Evolutionary conservation across 1,140 invertebrate genomes (phyloP).

Genomic region (Calephelis virginiensis): DNA sequence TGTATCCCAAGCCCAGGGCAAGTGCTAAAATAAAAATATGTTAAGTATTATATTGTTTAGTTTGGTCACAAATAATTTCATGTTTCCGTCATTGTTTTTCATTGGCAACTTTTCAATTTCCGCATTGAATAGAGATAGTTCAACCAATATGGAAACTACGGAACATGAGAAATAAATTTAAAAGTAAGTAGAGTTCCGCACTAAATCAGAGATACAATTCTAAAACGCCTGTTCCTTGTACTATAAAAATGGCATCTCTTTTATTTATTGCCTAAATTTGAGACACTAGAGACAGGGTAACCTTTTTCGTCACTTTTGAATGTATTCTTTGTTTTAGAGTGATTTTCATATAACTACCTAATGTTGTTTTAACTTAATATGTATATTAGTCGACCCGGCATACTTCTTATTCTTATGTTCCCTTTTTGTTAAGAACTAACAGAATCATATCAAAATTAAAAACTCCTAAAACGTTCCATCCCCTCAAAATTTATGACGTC

Average conservation of each 20-base stretch:
- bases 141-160: slow-evolving; percentile 8
- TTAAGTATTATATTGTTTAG: neutral
- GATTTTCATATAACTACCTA: no score
- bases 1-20: no score
- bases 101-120: slow-evolving; percentile 7
- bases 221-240: slow-evolving; percentile 12
- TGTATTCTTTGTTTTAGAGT: no score
- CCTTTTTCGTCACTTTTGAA: neutral
- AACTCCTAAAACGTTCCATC: no score
- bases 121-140: neutral
- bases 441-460: no score
- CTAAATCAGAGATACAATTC: slow-evolving; percentile 9
- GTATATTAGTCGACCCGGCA: no score
- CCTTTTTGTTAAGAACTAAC: no score
- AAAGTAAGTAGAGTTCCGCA: neutral
- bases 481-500: no score
- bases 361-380: no score
- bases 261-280: slow-evolving; percentile 10
- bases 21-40: no score
- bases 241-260: slow-evolving; percentile 12
- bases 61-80: neutral
- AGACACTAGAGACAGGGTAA: neutral
- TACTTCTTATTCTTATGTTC: no score
- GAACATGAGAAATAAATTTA: neutral
- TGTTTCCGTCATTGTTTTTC: neutral